A percentile compares a stretch with the other conserved stretches of the same genome.
Conservation (phyloP, 2,888 invertebrate species). For the Andricus curvator region DNA sequence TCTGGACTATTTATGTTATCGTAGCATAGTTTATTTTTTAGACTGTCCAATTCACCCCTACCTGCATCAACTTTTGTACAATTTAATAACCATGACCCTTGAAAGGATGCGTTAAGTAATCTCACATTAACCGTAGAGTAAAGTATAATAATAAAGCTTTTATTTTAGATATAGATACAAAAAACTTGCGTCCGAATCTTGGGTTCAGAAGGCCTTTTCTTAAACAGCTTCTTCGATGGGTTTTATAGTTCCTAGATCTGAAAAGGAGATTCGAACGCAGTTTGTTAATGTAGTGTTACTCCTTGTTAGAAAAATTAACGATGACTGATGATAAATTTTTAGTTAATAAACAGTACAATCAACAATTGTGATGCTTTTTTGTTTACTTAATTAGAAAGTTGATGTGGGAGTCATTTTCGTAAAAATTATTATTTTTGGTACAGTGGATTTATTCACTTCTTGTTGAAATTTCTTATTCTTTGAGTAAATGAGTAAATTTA, state of each 20-base stretch:
- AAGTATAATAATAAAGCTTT: not conserved
- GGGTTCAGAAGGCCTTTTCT: not conserved
- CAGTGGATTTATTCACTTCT: not conserved
- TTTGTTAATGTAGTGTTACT: not conserved
- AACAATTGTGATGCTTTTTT: not conserved
- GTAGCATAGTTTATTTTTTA: not conserved
- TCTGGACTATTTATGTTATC: not conserved
- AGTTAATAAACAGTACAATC: not conserved
- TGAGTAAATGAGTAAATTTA: not conserved
- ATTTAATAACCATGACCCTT: constrained; percentile 1
- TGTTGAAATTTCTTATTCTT: not conserved
- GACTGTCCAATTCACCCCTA: not conserved
- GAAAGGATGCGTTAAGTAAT: not conserved
- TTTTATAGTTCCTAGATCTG: not conserved
- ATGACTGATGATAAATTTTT: constrained; percentile 11
- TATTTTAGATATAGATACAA: not conserved
- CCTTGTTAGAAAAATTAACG: not conserved
- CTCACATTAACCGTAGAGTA: not conserved
- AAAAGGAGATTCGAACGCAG: not conserved
- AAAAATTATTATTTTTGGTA: not conserved
- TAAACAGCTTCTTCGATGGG: not conserved
- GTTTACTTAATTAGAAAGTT: not conserved
- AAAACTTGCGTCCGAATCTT: not conserved
- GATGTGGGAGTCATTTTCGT: not conserved
- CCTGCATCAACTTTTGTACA: constrained; percentile 6